Conservation (phyloP, 35 echinoderm and acorn worm species). For the Heliocidaris tuberculata region DNA sequence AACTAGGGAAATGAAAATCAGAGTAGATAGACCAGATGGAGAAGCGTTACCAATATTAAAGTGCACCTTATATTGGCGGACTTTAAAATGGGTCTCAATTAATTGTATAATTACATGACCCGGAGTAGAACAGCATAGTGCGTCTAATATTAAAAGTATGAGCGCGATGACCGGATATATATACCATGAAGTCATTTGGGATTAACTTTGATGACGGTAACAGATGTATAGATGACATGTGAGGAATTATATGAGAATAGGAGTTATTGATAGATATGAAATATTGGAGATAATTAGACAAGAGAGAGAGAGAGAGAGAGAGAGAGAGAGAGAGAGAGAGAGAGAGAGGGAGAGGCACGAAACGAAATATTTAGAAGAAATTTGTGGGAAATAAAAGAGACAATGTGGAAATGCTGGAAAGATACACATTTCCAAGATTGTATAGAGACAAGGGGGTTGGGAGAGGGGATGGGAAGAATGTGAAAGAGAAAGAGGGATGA, state of each 20-base stretch:
- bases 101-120: neutral
- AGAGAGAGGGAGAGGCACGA: neutral
- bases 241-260: neutral
- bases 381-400: too few relatives aligned
- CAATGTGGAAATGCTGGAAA: too few relatives aligned
- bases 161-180: neutral
- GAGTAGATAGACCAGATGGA: neutral
- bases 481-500: neutral
- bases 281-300: neutral
- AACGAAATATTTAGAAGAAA: too few relatives aligned
- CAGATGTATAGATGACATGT: neutral
- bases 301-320: neutral
- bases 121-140: neutral
- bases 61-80: neutral
- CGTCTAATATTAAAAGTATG: neutral
- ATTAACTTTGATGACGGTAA: neutral
- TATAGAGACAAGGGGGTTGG: neutral
- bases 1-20: neutral
- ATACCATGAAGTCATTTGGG: neutral
- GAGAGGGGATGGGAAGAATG: neutral
- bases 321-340: neutral
- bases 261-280: neutral
- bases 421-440: neutral
- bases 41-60: neutral
- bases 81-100: neutral